A percentile compares a stretch with the other conserved stretches of the same genome.
Evolutionary conservation across 2,888 invertebrate genomes (phyloP).

Genomic region (Amiota communis): DNA sequence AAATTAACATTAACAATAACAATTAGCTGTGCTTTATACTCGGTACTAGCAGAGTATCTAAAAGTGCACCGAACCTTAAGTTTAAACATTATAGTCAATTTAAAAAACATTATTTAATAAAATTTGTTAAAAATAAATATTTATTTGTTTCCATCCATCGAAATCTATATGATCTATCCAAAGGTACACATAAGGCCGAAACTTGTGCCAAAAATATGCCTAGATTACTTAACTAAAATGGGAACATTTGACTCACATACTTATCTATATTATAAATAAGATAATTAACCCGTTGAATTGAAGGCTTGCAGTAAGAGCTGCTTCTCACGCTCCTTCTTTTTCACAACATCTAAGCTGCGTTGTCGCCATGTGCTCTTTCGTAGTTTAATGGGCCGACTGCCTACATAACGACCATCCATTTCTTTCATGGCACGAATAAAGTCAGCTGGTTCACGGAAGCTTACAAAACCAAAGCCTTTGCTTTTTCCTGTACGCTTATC

Average conservation of each 20-base stretch:
- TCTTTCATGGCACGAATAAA: conserved; percentile 99
- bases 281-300: conserved; percentile 56
- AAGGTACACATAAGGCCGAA: conserved; percentile 21
- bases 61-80: too few relatives aligned
- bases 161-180: neutral
- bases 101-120: too few relatives aligned
- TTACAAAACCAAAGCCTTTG: conserved; percentile 99
- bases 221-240: conserved; percentile 15
- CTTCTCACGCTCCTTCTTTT: conserved; percentile 97
- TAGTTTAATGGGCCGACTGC: conserved; percentile 97
- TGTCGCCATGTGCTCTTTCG: conserved; percentile 97
- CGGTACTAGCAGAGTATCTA: too few relatives aligned
- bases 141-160: conserved; percentile 15
- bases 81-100: too few relatives aligned
- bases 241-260: conserved; percentile 4
- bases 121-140: conserved; percentile 10
- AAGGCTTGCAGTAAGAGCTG: conserved; percentile 81
- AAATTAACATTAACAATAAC: neutral
- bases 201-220: conserved; percentile 11
- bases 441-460: conserved; percentile 97
- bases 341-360: conserved; percentile 91
- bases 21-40: conserved; percentile 12
- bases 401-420: conserved; percentile 99
- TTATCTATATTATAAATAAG: neutral
- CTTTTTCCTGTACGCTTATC: conserved; percentile 98